Evolutionary conservation across 2,888 invertebrate genomes (phyloP).

Genomic region (Toxonevra muliebris): DNA sequence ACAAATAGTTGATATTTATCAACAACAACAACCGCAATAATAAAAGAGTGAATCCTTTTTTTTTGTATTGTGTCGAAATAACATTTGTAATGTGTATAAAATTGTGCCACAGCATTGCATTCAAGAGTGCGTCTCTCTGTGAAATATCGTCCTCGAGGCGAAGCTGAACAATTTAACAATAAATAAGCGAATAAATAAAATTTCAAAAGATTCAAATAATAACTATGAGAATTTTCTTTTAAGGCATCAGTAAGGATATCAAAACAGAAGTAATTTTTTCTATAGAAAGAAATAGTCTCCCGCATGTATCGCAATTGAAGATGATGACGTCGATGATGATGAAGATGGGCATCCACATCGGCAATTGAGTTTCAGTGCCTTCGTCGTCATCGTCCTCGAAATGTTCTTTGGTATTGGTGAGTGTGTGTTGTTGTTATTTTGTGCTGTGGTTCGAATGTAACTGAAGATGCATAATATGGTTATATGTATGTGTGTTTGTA

Average conservation of each 20-base stretch:
- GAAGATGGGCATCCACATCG: too few species aligned
- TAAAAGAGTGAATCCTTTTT: slow-evolving; percentile 31
- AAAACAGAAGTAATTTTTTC: neutral
- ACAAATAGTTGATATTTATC: too few species aligned
- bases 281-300: too few species aligned
- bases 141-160: slow-evolving; percentile 31
- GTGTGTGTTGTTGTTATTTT: neutral
- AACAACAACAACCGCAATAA: neutral
- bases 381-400: too few species aligned
- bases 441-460: neutral
- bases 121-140: slow-evolving; percentile 29
- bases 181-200: slow-evolving; percentile 15
- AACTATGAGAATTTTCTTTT: slow-evolving; percentile 32
- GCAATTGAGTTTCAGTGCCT: too few species aligned
- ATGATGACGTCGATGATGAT: too few species aligned
- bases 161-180: slow-evolving; percentile 25
- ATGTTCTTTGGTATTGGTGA: too few species aligned
- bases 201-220: slow-evolving; percentile 22
- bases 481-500: too few species aligned
- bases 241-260: slow-evolving; percentile 12
- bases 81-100: slow-evolving; percentile 14
- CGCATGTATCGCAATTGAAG: too few species aligned
- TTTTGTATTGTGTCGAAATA: slow-evolving; percentile 9
- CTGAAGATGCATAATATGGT: too few species aligned
- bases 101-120: neutral